Base-by-base conservation (phyloP, 1,140 invertebrate genomes). In the Trinorchestia longiramus region DNA sequence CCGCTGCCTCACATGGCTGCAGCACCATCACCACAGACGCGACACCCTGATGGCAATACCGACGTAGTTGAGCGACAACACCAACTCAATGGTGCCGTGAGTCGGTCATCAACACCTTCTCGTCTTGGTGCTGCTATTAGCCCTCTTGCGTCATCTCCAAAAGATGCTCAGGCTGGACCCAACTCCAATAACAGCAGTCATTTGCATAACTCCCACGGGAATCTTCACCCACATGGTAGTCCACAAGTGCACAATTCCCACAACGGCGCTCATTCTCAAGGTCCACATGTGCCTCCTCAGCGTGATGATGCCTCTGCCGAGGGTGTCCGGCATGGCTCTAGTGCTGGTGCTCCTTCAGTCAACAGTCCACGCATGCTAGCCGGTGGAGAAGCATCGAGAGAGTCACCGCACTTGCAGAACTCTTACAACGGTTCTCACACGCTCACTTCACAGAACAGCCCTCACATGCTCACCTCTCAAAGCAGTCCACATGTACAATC, bases 131-230 rank as follows among this genome's bases (percentile, higher is more conserved):
- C 92, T n/a, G 36, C 43, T 23, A 43, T 94, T 1, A 94, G 92
- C 43, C 92, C 96, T 43, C 47, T 44, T 19, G 57, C 53, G 42
- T 92, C 95, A 43, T 87, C 43, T 44, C 96, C 42, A 62, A 95
- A 95, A 45, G 47, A 95, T 96, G 45, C 45, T 17, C 28, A 41
- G 43, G 41, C 42, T n/a, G 90, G 43, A 47, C 77, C 28, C 96
- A 95, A 41, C 95, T 95, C 45, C 47, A 91, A 41, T 47, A 95
- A 87, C 87, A 96, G 95, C 96, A 95, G 0, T 28, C 88, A 90
- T 90, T 41, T 94, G 40, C 92, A 94, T 44, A 94, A 43, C 40
- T 43, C 92, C 40, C 92, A 28, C 47, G 44, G 43, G 8, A 94
- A 44, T 94, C 43, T 43, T 90, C 88, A 4, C 41, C 17, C 43